Evolutionary conservation across 2,113 vertebrate genomes (phyloP).

Genomic region (Uria aalge): DNA sequence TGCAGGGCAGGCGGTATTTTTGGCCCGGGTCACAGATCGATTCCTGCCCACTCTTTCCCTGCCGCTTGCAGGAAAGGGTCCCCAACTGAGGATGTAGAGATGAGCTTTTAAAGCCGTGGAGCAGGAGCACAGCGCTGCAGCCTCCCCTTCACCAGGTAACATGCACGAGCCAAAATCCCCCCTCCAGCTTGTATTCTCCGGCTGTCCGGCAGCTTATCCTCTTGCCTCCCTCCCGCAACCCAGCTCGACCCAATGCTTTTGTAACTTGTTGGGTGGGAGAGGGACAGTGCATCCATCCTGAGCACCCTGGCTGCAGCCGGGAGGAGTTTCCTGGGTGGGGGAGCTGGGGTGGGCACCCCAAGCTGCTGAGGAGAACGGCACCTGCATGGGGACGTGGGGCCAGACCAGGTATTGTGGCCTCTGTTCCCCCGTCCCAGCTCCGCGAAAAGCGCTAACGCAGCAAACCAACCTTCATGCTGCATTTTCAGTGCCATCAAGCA

Average conservation of each 20-base stretch:
- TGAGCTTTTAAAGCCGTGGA: constrained; percentile 48
- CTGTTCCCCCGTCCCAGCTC: not conserved
- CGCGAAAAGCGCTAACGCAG: not conserved
- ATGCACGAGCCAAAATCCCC: not conserved
- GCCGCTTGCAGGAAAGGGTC: constrained; percentile 72
- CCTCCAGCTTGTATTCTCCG: not conserved
- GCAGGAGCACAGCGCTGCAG: constrained; percentile 73
- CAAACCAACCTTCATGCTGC: fast-evolving
- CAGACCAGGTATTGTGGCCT: not conserved
- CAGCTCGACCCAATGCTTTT: not conserved
- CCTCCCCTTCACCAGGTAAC: constrained; percentile 81
- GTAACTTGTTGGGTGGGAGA: not conserved
- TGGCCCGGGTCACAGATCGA: constrained; percentile 74
- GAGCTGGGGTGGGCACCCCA: not conserved
- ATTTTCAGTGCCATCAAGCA: fast-evolving
- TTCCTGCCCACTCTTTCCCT: constrained; percentile 59
- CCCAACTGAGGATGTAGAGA: constrained; percentile 2
- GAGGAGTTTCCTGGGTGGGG: not conserved
- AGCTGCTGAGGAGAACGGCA: not conserved
- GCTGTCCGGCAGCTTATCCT: not conserved
- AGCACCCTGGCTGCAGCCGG: fast-evolving
- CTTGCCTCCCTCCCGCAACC: not conserved
- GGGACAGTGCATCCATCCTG: not conserved
- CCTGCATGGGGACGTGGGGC: fast-evolving
- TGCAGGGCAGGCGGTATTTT: constrained; percentile 78